These are phyloP conservation scores for Sebastes schlegelii DNA, from an alignment of 2,113 vertebrate species.

Conservation along the genomic window DNA sequence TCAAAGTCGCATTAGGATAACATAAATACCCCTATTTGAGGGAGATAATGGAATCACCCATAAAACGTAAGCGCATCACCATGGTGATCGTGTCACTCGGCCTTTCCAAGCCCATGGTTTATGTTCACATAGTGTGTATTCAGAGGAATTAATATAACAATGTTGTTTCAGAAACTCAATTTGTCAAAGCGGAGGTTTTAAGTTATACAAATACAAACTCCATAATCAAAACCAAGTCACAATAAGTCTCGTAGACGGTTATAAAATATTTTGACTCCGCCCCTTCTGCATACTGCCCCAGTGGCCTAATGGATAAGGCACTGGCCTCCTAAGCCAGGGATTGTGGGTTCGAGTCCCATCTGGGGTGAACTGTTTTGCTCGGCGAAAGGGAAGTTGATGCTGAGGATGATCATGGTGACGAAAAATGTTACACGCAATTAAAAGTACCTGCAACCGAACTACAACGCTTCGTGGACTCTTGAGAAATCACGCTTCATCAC, in stretches of 20 bases:
- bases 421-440: neutral
- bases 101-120: neutral
- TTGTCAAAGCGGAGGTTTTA: accelerated
- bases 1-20: accelerated
- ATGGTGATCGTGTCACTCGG: conserved; percentile 36
- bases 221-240: accelerated
- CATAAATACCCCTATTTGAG: conserved; percentile 6
- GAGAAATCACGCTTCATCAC: neutral
- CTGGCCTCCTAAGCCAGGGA: conserved; percentile 82
- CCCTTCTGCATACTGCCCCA: conserved; percentile 48
- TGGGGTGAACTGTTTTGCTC: conserved; percentile 41
- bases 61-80: neutral
- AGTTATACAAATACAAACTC: neutral
- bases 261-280: neutral
- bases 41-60: conserved; percentile 44
- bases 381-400: accelerated
- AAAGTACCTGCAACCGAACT: neutral
- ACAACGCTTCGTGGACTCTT: accelerated
- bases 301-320: conserved; percentile 90
- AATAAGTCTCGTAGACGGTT: accelerated
- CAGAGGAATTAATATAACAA: neutral
- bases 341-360: conserved; percentile 76
- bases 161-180: accelerated
- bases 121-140: too few relatives aligned
- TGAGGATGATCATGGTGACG: neutral